phyloP scores from a whole-genome alignment of 1,140 invertebrate species.

The Trichomalopsis sarcophagae region DNA sequence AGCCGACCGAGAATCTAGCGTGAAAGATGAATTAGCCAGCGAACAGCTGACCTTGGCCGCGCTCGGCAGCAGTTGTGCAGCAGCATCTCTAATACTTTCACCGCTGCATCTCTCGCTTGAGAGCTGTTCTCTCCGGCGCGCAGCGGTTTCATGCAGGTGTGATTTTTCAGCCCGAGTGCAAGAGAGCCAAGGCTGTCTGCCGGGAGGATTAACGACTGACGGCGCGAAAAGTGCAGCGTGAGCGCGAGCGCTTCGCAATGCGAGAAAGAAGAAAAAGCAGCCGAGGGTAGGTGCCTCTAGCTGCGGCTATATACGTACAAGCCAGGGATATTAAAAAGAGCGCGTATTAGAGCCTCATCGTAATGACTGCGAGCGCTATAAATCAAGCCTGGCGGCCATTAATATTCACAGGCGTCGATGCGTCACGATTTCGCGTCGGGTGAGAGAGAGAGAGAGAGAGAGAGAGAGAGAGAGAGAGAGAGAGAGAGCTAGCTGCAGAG shows the following conservation, averaged over 20 bases:
- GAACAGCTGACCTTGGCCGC: not conserved
- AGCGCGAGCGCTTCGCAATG: not conserved
- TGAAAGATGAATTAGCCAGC: not conserved
- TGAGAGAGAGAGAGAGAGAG: not conserved
- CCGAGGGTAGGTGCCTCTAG: too few species aligned
- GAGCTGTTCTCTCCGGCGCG: not conserved
- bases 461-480: too few species aligned
- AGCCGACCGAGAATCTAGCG: not conserved
- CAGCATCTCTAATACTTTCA: constrained; percentile 23
- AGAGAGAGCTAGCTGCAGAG: too few species aligned
- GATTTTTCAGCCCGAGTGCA: constrained; percentile 55
- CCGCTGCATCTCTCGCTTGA: not conserved
- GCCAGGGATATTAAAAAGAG: constrained; percentile 26
- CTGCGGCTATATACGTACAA: not conserved
- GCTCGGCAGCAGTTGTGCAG: not conserved
- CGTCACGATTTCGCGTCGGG: constrained; percentile 52
- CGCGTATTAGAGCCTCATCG: constrained; percentile 53
- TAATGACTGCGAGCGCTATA: constrained; percentile 59
- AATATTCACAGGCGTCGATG: constrained; percentile 63
- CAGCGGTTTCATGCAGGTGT: constrained; percentile 28
- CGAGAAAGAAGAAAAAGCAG: not conserved
- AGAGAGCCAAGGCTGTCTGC: constrained; percentile 54
- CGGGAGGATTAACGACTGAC: constrained; percentile 57
- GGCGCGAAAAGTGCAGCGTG: constrained; percentile 39
- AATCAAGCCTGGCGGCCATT: constrained; percentile 58